Conservation (phyloP, 2,113 vertebrate genomes). For the Python bivittatus region DNA sequence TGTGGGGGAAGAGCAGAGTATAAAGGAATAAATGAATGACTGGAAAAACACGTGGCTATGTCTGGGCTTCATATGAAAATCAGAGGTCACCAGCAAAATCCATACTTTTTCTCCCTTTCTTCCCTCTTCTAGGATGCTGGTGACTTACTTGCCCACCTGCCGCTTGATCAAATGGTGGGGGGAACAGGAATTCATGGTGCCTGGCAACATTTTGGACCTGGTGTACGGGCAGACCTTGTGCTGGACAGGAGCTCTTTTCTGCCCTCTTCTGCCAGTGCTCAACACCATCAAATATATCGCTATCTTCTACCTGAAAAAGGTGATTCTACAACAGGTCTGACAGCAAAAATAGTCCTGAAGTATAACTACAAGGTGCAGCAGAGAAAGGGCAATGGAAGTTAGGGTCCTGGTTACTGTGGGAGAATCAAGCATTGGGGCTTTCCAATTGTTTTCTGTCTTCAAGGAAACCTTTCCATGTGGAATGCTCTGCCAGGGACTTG, state of each 20-base stretch:
- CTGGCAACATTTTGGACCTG: conserved; percentile 81
- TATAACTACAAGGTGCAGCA: neutral
- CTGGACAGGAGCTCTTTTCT: conserved; percentile 88
- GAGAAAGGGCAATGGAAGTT: no score
- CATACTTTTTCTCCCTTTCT: neutral
- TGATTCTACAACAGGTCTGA: conserved; percentile 42
- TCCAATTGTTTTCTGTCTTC: neutral
- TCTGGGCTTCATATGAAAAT: neutral
- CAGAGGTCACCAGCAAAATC: neutral
- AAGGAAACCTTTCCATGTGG: neutral
- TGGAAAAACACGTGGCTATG: neutral
- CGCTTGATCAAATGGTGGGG: conserved; percentile 71
- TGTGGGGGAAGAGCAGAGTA: neutral
- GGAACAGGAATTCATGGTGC: conserved; percentile 83
- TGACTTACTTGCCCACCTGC: conserved; percentile 71
- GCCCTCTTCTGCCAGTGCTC: conserved; percentile 84
- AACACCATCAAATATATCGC: conserved; percentile 83
- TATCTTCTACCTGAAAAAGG: conserved; percentile 87
- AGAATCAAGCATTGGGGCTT: neutral
- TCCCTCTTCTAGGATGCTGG: conserved; percentile 74
- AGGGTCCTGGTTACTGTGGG: neutral
- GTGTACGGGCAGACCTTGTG: conserved; percentile 87
- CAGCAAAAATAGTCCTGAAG: neutral
- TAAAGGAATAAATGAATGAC: neutral
- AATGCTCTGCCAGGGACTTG: neutral